These are phyloP conservation scores for Asteroscopus sphinx DNA, from an alignment of 2,888 invertebrate genomes.

Conservation along the genomic window DNA sequence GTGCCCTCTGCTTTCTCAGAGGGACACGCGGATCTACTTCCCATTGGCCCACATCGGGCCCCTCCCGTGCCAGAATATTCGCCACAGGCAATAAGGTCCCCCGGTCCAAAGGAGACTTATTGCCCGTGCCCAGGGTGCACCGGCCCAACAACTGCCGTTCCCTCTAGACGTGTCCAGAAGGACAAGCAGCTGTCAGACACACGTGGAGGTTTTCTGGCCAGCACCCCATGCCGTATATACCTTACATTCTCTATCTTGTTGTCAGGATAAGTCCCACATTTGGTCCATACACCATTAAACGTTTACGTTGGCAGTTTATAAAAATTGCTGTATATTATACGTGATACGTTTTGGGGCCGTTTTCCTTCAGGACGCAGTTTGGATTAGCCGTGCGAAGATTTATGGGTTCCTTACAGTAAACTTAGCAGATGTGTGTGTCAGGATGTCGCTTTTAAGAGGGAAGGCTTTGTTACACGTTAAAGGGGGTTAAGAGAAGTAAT, in stretches of 20 bases:
- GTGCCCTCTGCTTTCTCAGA: too few species aligned
- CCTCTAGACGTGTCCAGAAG: too few species aligned
- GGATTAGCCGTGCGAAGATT: slow-evolving; percentile 76
- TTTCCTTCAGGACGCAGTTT: slow-evolving; percentile 66
- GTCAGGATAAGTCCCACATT: slow-evolving; percentile 58
- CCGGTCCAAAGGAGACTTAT: too few species aligned
- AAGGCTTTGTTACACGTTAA: slow-evolving; percentile 47
- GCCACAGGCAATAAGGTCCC: too few species aligned
- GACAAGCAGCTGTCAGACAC: too few species aligned
- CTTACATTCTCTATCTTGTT: slow-evolving; percentile 60
- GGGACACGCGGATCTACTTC: too few species aligned
- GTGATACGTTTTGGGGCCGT: slow-evolving; percentile 65
- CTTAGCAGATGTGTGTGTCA: slow-evolving; percentile 63
- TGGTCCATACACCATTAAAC: slow-evolving; percentile 68
- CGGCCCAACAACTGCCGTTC: too few species aligned
- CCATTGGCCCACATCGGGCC: too few species aligned
- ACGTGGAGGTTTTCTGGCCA: too few species aligned
- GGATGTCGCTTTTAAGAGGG: slow-evolving; percentile 48
- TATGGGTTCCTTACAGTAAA: slow-evolving; percentile 65
- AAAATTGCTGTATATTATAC: slow-evolving; percentile 71
- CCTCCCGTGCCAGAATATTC: too few species aligned
- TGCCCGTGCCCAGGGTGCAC: too few species aligned
- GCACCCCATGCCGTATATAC: slow-evolving; percentile 36
- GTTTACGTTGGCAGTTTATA: slow-evolving; percentile 72
- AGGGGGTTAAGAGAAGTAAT: slow-evolving; percentile 47